Base-by-base conservation (phyloP, 2,113 vertebrate species). In the Orthonyx spaldingii region DNA sequence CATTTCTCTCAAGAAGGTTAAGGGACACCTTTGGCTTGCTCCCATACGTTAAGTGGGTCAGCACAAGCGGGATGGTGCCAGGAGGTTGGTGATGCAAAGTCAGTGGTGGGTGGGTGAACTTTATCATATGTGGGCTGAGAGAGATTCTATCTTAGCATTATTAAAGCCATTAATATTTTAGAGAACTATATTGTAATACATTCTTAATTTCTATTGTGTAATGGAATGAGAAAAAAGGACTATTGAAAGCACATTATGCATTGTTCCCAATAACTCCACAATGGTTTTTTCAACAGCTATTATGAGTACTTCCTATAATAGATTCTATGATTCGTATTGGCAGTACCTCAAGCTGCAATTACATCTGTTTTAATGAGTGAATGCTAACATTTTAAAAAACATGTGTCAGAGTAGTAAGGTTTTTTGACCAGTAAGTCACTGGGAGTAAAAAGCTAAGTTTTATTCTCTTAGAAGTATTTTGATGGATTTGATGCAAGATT, bases 121-220 rank as follows among this genome's bases (percentile, higher is more conserved):
- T 71, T 66, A 13, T n/a, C 27, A 16, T n/a, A 47, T 0, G 2
- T 68, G 41, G 76, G 80, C 69, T 15, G 32, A 74, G 22, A 32
- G 30, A 87, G 47, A 60, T 72, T 17, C 44, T 68, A 6, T 81
- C 44, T 87, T 60, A 55, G 39, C 63, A 47, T 87, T 84, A 91
- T 87, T 96, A 92, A 84, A 79, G 39, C 12, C 41, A 91, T 94
- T 84, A 94, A 91, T 92, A 94, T 93, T 95, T 94, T 37, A 95
- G 74, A 89, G 61, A 65, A 46, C 56, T 79, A 27, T 55, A 84
- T 41, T 53, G 20, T 37, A 90, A 93, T 65, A 76, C n/a, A 69
- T 41, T 76, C 88, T 77, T 93, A 81, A 92, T 93, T 93, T 89
- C 55, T 92, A 47, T 81, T 71, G 76, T 89, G 47, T 74, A 93